Percentiles rank a stretch among this genome's conserved stretches.
These are phyloP conservation scores for Agapostemon virescens DNA, from an alignment of 2,888 invertebrate species.

Conservation along the genomic window DNA sequence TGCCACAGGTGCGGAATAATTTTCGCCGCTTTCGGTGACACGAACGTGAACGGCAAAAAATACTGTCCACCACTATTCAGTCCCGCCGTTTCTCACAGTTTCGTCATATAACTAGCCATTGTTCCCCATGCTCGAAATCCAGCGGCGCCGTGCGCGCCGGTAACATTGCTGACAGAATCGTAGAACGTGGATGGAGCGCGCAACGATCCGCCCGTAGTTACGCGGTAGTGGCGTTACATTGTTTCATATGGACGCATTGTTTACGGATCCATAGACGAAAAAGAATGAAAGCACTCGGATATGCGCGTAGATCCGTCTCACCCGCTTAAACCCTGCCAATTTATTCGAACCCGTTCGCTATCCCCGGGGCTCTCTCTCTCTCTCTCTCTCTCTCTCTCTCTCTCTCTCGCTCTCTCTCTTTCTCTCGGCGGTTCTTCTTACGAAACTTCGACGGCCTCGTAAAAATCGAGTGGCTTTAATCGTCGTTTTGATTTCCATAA, in stretches of 20 bases:
- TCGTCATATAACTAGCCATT: constrained; percentile 53
- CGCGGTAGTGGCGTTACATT: constrained; percentile 57
- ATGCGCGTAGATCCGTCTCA: constrained; percentile 34
- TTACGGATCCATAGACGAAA: constrained; percentile 59
- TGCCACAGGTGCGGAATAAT: constrained; percentile 51
- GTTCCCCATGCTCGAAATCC: constrained; percentile 50
- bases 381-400: neutral
- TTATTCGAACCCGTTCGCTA: constrained; percentile 29
- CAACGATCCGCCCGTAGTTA: constrained; percentile 52
- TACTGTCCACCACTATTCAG: constrained; percentile 34
- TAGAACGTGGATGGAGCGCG: constrained; percentile 44
- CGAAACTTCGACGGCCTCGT: constrained; percentile 1
- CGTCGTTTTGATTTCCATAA: constrained; percentile 12
- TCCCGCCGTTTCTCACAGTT: constrained; percentile 42
- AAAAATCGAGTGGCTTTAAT: neutral
- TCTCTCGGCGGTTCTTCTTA: neutral
- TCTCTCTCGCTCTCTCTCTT: too few relatives aligned
- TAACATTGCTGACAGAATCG: constrained; percentile 42
- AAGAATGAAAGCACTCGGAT: constrained; percentile 60
- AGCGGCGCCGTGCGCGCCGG: constrained; percentile 14
- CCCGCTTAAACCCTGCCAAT: constrained; percentile 47
- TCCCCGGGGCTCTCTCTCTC: neutral
- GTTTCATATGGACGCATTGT: constrained; percentile 65
- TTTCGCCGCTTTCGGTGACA: constrained; percentile 41
- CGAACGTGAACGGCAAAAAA: constrained; percentile 23